phyloP scores from a whole-genome alignment of 2,797 vertebrate genomes.

The Helarctos malayanus region DNA sequence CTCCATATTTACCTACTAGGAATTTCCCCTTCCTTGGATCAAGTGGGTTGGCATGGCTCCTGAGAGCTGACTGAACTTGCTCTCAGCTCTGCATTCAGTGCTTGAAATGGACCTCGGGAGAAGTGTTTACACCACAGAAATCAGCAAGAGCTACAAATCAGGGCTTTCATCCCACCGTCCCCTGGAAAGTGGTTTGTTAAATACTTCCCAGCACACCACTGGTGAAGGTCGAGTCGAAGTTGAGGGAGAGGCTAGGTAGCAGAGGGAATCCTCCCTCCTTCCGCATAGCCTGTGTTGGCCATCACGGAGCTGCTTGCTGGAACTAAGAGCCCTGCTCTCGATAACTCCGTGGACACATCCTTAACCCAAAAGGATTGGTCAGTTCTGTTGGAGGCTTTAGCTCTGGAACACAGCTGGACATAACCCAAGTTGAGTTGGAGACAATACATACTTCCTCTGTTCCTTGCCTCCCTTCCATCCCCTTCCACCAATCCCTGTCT shows the following conservation, averaged over 20 bases:
- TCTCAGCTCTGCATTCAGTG: not conserved
- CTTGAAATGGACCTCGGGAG: not conserved
- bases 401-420: not conserved
- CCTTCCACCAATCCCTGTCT: not conserved
- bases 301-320: not conserved
- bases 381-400: not conserved
- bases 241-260: not conserved
- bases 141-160: not conserved
- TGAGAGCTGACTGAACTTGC: not conserved
- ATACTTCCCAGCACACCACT: not conserved
- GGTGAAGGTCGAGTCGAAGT: not conserved
- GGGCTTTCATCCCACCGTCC: rapidly evolving
- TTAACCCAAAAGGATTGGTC: not conserved
- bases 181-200: not conserved
- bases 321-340: not conserved
- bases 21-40: not conserved
- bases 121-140: not conserved
- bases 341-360: not conserved
- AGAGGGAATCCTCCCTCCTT: not conserved
- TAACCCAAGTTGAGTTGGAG: not conserved
- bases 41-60: not conserved
- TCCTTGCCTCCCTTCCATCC: not conserved
- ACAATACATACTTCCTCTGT: not conserved
- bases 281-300: not conserved
- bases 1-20: not conserved